Evolutionary conservation across 2,888 invertebrate species (phyloP).

Genomic region (Theretra japonica): DNA sequence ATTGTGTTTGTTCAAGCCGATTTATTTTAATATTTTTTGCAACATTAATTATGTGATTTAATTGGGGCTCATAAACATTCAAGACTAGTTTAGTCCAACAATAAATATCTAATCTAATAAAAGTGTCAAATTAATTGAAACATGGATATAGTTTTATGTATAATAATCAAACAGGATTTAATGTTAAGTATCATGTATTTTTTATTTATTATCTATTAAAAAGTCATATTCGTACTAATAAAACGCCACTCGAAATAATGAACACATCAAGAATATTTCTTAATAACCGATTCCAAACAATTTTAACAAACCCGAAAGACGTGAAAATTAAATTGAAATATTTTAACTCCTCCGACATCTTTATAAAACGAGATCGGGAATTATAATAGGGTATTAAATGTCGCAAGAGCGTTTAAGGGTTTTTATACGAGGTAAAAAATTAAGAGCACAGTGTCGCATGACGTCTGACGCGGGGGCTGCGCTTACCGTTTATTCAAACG

Average conservation of each 20-base stretch:
- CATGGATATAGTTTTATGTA: too few species aligned
- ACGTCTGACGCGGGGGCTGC: conserved; percentile 53
- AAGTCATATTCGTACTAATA: conserved; percentile 20
- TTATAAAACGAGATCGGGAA: conserved; percentile 50
- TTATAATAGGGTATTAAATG: conserved; percentile 65
- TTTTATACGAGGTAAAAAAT: conserved; percentile 61
- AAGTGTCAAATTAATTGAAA: too few species aligned
- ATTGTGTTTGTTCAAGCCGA: too few species aligned
- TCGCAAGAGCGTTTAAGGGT: conserved; percentile 61
- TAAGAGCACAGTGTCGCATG: conserved; percentile 58
- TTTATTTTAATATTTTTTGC: too few species aligned
- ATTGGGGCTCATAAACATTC: too few species aligned
- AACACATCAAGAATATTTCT: neutral
- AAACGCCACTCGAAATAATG: conserved; percentile 39
- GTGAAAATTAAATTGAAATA: conserved; percentile 39
- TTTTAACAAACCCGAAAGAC: neutral
- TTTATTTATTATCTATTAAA: neutral
- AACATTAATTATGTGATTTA: too few species aligned
- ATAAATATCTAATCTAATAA: too few species aligned
- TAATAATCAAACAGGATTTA: too few species aligned
- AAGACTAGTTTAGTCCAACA: too few species aligned
- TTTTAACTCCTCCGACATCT: conserved; percentile 47
- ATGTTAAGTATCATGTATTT: too few species aligned
- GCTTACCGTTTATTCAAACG: conserved; percentile 43
- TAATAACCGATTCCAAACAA: conserved; percentile 2